Evolutionary conservation across 1,140 invertebrate genomes (phyloP), one percentile per base, ranked within the genome.

Genomic region (Plodia interpunctella): DNA sequence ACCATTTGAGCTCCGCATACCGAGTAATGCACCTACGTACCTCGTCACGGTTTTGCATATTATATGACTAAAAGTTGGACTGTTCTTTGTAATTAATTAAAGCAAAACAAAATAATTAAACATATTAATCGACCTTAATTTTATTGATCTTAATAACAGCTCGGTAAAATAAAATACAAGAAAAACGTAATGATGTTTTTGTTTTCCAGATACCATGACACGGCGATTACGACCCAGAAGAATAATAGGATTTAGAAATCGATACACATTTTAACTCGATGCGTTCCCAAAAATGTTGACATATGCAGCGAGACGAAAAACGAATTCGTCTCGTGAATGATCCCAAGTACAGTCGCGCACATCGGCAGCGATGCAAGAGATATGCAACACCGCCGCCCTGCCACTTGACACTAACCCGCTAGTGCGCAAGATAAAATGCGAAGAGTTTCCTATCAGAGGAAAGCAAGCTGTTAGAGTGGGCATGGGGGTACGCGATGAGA

Each of bases 341-440:
- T 77, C 70, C 59, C 69, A 63, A 69, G 68, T 59, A 55, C 57
- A 76, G 59, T 60, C 68, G 74, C 66, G 69, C 61, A 83, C 72
- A 73, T 65, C 65, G 80, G 74, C 79, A 87, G 85, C 80, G 74
- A 90, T 90, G 90, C 90, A 90, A 85, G 90, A 90, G 76, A 90
- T 90, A 76, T 90, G 90, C 87, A 90, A 89, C 78, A 85, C 84
- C 68, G 80, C 84, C 58, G 81, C 84, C 63, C 73, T 90, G 81
- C 89, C 88, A 63, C 83, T 90, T 60, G 88, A 90, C 70, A 83
- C 76, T 77, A 90, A 89, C 72, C 88, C 88, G 18, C 73, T 90
- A 62, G 84, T 88, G 52, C 79, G 89, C 63, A 90, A 90, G 66
- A 90, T 90, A 86, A 90, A 90, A 88, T 90, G 90, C 79, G 88